Evolutionary conservation across 2,888 invertebrate genomes (phyloP), one percentile per base, ranked within the genome.

Genomic region (Coleophora flavipennella): DNA sequence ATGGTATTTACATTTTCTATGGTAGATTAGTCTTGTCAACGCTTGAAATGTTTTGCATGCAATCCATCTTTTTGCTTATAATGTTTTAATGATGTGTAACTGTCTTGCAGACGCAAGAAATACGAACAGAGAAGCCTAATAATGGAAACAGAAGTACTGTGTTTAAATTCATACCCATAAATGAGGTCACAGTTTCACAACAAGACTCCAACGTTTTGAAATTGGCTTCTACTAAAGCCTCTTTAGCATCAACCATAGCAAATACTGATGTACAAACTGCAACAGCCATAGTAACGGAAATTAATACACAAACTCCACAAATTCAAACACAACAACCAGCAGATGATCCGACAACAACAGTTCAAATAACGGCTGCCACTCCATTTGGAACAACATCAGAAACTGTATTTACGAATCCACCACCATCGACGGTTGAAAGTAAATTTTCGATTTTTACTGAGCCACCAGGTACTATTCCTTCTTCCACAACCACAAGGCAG

Each of bases 71-170:
- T 7, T 27, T 25, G 11, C 38, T 13, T 25, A 27, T 40, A n/a
- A 29, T 13, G 26, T 27, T 38, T 26, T 28, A 26, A 27, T 27
- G 13, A 13, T 35, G 28, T 39, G 25, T 29, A 39, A 43, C 43
- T 40, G n/a, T 43, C 35, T 43, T 84, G 49, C 81, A 86, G 86
- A 86, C 86, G 43, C 72, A 85, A 67, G 71, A 81, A 76, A 86
- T 86, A 49, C 72, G 84, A 44, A 86, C 85, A 14, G 85, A 85
- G 68, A 84, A 68, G 51, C 84, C 85, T 42, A 62, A 52, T 48
- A 73, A 76, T 50, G 78, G 67, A 50, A 72, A 59, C 46, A 75
- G 69, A 50, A 69, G 60, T 45, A 62, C 79, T 36, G 64, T 83
- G 52, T 83, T 85, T 59, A 85, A 78, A 65, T 84, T 76, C 46